Percentiles rank a stretch among this genome's conserved stretches.
Evolutionary conservation across 2,113 vertebrate genomes (phyloP).

Genomic region (Rhea pennata): DNA sequence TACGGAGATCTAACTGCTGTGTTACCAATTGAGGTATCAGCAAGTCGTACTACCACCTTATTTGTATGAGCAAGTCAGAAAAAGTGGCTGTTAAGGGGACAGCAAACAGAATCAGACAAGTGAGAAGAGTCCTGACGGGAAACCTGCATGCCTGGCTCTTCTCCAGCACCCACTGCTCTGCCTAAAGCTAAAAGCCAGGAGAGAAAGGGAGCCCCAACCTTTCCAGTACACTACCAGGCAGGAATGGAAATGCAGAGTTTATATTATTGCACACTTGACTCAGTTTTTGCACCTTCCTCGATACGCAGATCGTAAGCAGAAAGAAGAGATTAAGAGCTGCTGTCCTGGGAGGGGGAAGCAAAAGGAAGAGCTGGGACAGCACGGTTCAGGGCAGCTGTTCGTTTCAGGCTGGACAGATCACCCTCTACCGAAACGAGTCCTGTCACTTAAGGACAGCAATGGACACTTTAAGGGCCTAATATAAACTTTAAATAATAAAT

Average conservation of each 20-base stretch:
- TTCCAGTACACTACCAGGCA: background rate
- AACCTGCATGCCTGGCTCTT: background rate
- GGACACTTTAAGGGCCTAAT: background rate
- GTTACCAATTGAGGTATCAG: background rate
- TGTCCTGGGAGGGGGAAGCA: background rate
- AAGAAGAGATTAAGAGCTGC: background rate
- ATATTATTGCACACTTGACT: background rate
- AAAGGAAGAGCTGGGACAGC: background rate
- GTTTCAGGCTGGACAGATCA: background rate
- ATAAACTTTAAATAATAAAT: slow-evolving; percentile 4
- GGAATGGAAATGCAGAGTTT: background rate
- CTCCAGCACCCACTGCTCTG: background rate
- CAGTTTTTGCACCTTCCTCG: background rate
- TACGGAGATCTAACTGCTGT: background rate
- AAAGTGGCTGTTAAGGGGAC: background rate
- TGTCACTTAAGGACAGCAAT: background rate
- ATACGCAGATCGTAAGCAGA: background rate
- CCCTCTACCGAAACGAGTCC: background rate
- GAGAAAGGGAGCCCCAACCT: fast-evolving
- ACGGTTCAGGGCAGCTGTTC: background rate
- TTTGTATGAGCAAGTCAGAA: background rate
- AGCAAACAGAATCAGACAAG: background rate
- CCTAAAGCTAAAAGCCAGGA: background rate
- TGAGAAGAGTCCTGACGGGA: background rate
- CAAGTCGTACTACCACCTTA: background rate